Conservation (phyloP, 2,797 vertebrate genomes). For the Nyctibius grandis region DNA sequence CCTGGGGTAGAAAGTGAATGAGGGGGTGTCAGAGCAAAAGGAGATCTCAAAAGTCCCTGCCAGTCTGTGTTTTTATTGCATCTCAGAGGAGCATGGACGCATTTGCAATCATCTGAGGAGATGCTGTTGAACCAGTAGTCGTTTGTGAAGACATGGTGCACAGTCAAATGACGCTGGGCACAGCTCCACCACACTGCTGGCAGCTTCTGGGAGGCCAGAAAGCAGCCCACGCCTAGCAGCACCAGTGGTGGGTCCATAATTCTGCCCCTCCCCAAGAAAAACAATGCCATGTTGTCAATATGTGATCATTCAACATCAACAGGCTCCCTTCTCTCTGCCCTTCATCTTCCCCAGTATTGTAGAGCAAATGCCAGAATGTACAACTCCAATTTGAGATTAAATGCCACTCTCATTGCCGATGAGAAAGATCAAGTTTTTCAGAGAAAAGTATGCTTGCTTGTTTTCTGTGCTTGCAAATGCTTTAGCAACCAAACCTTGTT, state of each 20-base stretch:
- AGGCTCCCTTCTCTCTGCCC: not conserved
- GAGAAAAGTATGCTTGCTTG: not conserved
- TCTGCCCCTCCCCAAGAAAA: slow-evolving; percentile 4
- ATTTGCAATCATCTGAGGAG: not conserved
- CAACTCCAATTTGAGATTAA: slow-evolving; percentile 18
- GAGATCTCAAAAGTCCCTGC: not conserved
- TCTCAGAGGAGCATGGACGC: not conserved
- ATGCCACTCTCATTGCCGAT: slow-evolving; percentile 27
- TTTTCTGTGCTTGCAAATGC: not conserved
- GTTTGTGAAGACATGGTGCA: not conserved
- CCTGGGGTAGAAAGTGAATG: not conserved
- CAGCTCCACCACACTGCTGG: not conserved
- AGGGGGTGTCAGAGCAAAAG: not conserved
- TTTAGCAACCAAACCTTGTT: not conserved
- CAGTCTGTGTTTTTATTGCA: not conserved
- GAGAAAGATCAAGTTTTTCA: not conserved
- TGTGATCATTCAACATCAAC: slow-evolving; percentile 37
- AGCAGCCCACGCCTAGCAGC: not conserved
- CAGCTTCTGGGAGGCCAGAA: not conserved
- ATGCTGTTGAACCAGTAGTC: not conserved
- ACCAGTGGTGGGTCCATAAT: not conserved
- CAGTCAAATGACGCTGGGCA: not conserved
- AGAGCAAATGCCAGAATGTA: not conserved
- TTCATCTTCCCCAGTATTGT: slow-evolving; percentile 21
- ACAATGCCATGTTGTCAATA: slow-evolving; percentile 46